Percentiles rank a stretch among this genome's conserved stretches.
Conservation (phyloP, 2,797 vertebrate species). For the Neostethus bicornis region DNA sequence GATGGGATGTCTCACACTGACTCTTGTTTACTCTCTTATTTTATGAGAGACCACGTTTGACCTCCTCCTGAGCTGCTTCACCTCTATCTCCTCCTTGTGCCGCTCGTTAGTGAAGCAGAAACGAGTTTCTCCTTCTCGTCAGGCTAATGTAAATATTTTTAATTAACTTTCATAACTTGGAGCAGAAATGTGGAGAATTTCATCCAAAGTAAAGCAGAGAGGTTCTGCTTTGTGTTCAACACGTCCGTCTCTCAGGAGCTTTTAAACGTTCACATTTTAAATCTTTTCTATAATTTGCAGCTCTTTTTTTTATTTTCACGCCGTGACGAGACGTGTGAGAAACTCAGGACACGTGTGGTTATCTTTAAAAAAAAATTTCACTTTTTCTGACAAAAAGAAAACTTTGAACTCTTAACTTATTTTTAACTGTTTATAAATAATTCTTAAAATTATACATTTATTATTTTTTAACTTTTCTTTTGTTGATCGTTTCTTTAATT, state of each 20-base stretch:
- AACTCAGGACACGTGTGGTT: background rate
- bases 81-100: no score
- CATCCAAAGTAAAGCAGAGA: conserved; percentile 57
- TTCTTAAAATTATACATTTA: no score
- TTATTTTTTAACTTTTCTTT: no score
- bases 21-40: no score
- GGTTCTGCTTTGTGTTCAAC: conserved; percentile 73
- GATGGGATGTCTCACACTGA: no score
- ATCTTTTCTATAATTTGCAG: conserved; percentile 18
- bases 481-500: no score
- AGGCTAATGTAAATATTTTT: conserved; percentile 77
- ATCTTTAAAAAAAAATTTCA: no score
- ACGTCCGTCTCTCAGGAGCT: conserved; percentile 25
- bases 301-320: conserved; percentile 17
- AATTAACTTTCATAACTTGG: conserved; percentile 70
- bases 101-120: conserved; percentile 54
- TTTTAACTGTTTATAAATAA: no score
- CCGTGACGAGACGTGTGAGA: background rate
- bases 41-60: no score
- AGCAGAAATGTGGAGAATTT: conserved; percentile 72
- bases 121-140: conserved; percentile 52
- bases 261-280: conserved; percentile 39
- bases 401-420: no score
- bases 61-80: conserved; percentile 28
- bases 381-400: no score